Evolutionary conservation across 2,113 vertebrate genomes (phyloP), one percentile per base, ranked within the genome.

Genomic region (Pogonocichla stellata): DNA sequence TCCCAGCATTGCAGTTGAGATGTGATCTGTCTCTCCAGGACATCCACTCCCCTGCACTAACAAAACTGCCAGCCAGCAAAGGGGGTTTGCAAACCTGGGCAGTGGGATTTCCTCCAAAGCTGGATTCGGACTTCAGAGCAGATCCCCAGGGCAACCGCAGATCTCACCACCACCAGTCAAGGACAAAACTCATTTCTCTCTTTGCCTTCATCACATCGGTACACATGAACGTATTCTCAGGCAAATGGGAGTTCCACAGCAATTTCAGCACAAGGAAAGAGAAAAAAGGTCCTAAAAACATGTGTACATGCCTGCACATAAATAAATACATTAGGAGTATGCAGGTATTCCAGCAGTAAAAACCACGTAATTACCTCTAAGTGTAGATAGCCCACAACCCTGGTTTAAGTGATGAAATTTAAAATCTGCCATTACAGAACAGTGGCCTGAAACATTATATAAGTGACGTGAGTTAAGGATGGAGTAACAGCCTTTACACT

Each of bases 401-500:
- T 47, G 33, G 64, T 88, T 34, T 33, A 78, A 91, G 69, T 84
- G 84, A 90, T 93, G 94, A 93, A 84, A 89, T 88, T 80, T 88
- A 92, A 89, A 90, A 60, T 88, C 83, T 92, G 54, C 77, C 67
- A 53, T 78, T 90, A 88, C 40, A 93, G 89, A 96, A 80, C 79
- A 92, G 86, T 29, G 51, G 65, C 26, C 42, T 87, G 84, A 72
- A 84, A 64, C 72, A 51, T 73, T 80, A 72, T 43, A 42, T n/a
- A 72, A 54, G n/a, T 94, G 71, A 83, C 16, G 42, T 50, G 71
- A 64, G 50, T 90, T 91, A 84, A 92, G 92, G 87, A 92, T 73
- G 66, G 67, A 90, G 86, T 65, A 80, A 95, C 88, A 88, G 93
- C 56, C 84, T 90, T 86, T 95, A 96, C 91, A 94, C 90, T 93